Evolutionary conservation across 2,888 invertebrate genomes (phyloP).

Genomic region (Leptinotarsa juncta): DNA sequence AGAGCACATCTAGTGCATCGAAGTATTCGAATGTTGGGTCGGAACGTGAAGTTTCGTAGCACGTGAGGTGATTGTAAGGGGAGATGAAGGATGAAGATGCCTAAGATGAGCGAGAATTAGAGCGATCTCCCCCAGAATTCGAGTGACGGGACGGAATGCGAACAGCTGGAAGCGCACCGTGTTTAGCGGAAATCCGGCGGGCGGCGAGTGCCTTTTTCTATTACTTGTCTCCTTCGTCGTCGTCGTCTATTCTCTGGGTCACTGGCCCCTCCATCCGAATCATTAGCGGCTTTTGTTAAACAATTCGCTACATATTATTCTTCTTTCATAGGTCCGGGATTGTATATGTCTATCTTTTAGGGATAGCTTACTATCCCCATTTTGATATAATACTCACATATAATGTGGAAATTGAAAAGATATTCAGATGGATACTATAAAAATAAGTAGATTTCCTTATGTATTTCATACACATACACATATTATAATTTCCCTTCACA

Average conservation of each 20-base stretch:
- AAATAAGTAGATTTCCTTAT: too few species aligned
- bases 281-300: slow-evolving; percentile 16
- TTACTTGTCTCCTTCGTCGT: slow-evolving; percentile 38
- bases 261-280: slow-evolving; percentile 22
- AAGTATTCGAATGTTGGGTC: slow-evolving; percentile 14
- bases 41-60: slow-evolving; percentile 7
- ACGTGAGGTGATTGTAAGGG: slow-evolving; percentile 17
- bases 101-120: slow-evolving; percentile 29
- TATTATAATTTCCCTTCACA: too few species aligned
- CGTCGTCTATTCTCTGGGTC: slow-evolving; percentile 25
- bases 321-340: too few species aligned
- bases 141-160: slow-evolving; percentile 37
- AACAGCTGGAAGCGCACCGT: slow-evolving; percentile 60
- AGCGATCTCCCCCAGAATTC: slow-evolving; percentile 22
- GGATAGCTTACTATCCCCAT: too few species aligned
- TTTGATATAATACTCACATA: too few species aligned
- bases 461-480: too few species aligned
- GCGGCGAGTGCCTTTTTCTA: slow-evolving; percentile 53
- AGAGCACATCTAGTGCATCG: not conserved
- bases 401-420: too few species aligned
- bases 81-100: slow-evolving; percentile 16
- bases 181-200: slow-evolving; percentile 62
- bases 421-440: too few species aligned
- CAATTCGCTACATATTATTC: too few species aligned
- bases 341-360: too few species aligned